phyloP scores from a whole-genome alignment of 2,888 invertebrate species.

The Hirtodrosophila confusa region DNA sequence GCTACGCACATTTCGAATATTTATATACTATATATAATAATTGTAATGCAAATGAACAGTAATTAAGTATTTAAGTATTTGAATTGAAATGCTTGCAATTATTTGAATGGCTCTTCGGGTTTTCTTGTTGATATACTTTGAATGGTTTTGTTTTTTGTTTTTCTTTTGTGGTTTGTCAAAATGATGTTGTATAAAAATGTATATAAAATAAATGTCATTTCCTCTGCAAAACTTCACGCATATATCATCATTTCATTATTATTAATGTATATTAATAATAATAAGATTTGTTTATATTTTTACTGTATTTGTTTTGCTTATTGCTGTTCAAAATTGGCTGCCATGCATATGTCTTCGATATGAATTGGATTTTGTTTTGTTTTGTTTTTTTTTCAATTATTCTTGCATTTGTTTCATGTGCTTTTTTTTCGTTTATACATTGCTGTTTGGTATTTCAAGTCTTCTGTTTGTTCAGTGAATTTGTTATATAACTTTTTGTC shows the following conservation, averaged over 20 bases:
- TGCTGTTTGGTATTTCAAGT: slow-evolving; percentile 61
- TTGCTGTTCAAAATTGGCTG: slow-evolving; percentile 60
- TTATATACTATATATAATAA: background rate
- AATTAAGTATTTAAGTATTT: slow-evolving; percentile 6
- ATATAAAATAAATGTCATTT: slow-evolving; percentile 75
- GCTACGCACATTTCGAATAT: slow-evolving; percentile 46
- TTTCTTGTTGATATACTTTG: slow-evolving; percentile 4
- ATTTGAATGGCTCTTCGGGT: slow-evolving; percentile 29
- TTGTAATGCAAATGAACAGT: slow-evolving; percentile 12
- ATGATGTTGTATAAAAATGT: slow-evolving; percentile 74
- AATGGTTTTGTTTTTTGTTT: slow-evolving; percentile 8
- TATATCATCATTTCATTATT: slow-evolving; percentile 9
- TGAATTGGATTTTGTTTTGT: slow-evolving; percentile 48
- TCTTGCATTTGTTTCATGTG: slow-evolving; percentile 47
- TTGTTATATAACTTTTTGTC: slow-evolving; percentile 20
- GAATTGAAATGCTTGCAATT: slow-evolving; percentile 19
- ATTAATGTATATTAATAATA: slow-evolving; percentile 10
- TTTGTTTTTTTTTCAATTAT: too few relatives aligned
- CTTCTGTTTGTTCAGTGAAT: slow-evolving; percentile 70
- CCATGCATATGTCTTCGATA: slow-evolving; percentile 49
- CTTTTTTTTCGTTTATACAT: slow-evolving; percentile 56
- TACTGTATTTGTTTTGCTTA: slow-evolving; percentile 42
- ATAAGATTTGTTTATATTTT: slow-evolving; percentile 19
- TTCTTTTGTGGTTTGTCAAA: slow-evolving; percentile 31
- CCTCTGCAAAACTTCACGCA: slow-evolving; percentile 49